phyloP scores from a whole-genome alignment of 2,888 invertebrate genomes.

The Orthosia incerta region DNA sequence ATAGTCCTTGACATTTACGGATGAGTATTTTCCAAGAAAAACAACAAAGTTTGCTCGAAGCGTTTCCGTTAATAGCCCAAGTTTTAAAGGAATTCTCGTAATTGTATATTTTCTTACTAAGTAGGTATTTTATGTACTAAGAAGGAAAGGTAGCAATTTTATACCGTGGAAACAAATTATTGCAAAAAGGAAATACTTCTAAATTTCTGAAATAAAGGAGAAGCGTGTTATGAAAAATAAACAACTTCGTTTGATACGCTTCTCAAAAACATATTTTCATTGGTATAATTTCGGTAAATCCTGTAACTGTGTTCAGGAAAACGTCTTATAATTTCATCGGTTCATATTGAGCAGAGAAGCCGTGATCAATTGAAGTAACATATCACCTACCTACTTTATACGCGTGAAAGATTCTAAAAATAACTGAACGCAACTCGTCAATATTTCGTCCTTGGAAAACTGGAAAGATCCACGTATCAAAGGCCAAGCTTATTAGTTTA shows the following conservation, averaged over 20 bases:
- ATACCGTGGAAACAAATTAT: neutral
- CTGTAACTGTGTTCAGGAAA: neutral
- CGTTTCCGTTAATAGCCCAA: constrained; percentile 19
- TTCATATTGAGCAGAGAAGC: neutral
- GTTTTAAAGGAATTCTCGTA: constrained; percentile 12
- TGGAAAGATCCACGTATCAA: constrained; percentile 39
- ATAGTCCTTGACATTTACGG: constrained; percentile 43
- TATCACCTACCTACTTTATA: constrained; percentile 1
- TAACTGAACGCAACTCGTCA: constrained; percentile 27
- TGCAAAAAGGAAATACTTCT: neutral
- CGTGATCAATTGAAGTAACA: constrained; percentile 9
- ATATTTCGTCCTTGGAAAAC: constrained; percentile 7
- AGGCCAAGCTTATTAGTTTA: constrained; percentile 65
- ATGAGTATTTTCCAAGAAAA: constrained; percentile 36
- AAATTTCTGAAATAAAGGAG: too few species aligned
- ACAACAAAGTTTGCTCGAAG: neutral
- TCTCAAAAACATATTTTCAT: neutral
- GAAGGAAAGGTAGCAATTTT: neutral
- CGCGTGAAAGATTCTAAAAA: constrained; percentile 33
- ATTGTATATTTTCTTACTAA: neutral
- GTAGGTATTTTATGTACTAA: neutral
- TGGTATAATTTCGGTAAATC: constrained; percentile 4
- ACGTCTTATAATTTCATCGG: constrained; percentile 3
- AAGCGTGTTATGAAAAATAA: neutral
- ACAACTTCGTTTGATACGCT: neutral